Evolutionary conservation across 2,888 invertebrate species (phyloP), one percentile per base, ranked within the genome.

Genomic region (Syrphus vitripennis): DNA sequence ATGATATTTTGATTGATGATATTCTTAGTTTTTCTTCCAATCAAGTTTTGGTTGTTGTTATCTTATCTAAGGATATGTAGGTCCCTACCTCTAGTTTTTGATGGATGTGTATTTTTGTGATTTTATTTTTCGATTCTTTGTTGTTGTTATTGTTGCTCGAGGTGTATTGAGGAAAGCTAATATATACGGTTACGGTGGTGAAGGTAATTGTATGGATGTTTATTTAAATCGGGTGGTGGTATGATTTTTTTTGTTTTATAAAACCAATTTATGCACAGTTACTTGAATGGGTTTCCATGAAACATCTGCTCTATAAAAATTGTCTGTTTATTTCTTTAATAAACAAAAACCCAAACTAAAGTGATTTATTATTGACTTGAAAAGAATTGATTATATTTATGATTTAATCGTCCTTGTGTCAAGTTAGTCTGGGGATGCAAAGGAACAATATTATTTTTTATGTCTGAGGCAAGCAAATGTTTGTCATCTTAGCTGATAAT

Each of bases 1-100:
- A 86, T 86, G 86, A 86, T 82, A 61, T 77, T 86, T 86, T 86
- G 86, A 86, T 86, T 86, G 82, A 86, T 86, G 72, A 70, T 72
- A 78, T 82, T 72, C 55, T 70, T 61, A 63, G 29, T 29, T 81
- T 48, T 69, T 63, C 45, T 70, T 50, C 48, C 67, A 67, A 67
- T 67, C 67, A 67, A 50, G 67, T 67, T 67, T 48, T 12, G 42
- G 70, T 61, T 45, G 55, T 55, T 45, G 34, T 48, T 67, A 34
- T 65, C 55, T 48, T 67, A 34, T 65, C 55, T 29, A 61, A 34
- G 42, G 74, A 50, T 50, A 37, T 9, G 31, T 63, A 63, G n/a
- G n/a, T n/a, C n/a, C n/a, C n/a, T 37, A 29, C 42, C n/a, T n/a
- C n/a, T n/a, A n/a, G n/a, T n/a, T n/a, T 45, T 59, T 69, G 81